Evolutionary conservation across 2,113 vertebrate species (phyloP).

Genomic region (Cariama cristata): DNA sequence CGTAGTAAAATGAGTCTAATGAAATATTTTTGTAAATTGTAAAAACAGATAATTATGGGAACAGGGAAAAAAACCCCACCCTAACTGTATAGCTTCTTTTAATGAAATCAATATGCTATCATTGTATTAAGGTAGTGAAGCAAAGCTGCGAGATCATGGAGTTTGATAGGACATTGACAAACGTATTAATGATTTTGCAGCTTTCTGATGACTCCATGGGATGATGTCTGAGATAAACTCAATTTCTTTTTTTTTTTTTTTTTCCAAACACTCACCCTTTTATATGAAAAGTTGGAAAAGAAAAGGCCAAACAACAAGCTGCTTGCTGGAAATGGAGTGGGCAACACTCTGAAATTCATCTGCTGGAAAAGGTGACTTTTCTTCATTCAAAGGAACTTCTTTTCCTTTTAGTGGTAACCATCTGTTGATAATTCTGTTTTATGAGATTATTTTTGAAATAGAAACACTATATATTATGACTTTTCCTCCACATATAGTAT

Average conservation of each 20-base stretch:
- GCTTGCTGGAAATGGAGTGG: neutral
- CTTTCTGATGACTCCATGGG: neutral
- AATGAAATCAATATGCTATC: neutral
- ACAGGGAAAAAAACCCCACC: neutral
- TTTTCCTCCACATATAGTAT: neutral
- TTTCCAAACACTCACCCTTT: neutral
- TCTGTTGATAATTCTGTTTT: neutral
- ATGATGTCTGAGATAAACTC: neutral
- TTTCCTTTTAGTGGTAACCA: neutral
- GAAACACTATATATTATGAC: neutral
- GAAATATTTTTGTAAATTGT: slow-evolving; percentile 29
- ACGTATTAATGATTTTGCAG: neutral
- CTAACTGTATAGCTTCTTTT: neutral
- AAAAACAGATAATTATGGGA: neutral
- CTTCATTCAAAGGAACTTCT: neutral
- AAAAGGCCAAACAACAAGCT: neutral
- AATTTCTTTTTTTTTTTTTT: neutral
- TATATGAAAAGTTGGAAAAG: neutral
- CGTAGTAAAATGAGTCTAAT: neutral
- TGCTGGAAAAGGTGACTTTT: neutral
- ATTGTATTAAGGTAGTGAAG: neutral
- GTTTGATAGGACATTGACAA: neutral
- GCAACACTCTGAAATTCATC: neutral
- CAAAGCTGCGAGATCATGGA: neutral
- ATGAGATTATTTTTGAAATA: neutral